These are phyloP conservation scores for Sebastes diploproa DNA, from an alignment of 2,797 vertebrate species.

Conservation along the genomic window DNA sequence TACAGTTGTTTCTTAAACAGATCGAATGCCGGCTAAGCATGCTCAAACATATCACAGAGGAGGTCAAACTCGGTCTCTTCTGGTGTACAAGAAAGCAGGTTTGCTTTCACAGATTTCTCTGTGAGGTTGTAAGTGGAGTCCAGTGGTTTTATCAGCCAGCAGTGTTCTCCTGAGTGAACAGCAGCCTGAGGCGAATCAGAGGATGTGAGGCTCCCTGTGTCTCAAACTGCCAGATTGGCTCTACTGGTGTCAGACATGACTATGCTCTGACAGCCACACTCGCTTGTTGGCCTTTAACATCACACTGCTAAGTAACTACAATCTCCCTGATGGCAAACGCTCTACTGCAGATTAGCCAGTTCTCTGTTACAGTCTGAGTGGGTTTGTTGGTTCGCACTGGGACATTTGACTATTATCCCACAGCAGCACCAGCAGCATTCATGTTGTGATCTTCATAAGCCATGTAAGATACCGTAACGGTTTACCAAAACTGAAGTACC, in stretches of 20 bases:
- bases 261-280: constrained; percentile 65
- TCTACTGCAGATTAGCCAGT: constrained; percentile 62
- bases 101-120: constrained; percentile 8
- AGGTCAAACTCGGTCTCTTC: constrained; percentile 3
- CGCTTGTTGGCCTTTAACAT: constrained; percentile 59
- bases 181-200: constrained; percentile 51
- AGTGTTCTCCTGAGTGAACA: constrained; percentile 50
- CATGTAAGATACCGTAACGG: not conserved
- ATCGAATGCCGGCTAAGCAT: not conserved
- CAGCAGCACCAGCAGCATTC: constrained; percentile 6
- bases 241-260: constrained; percentile 68
- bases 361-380: constrained; percentile 48
- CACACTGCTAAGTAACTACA: constrained; percentile 62
- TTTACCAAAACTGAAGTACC: not conserved
- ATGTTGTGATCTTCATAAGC: constrained; percentile 5
- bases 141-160: constrained; percentile 41
- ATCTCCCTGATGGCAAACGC: constrained; percentile 65
- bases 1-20: no score
- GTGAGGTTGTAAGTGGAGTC: constrained; percentile 28
- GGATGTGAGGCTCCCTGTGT: constrained; percentile 49
- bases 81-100: not conserved
- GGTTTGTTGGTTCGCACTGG: constrained; percentile 43
- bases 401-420: constrained; percentile 35
- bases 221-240: constrained; percentile 67
- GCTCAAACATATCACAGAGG: not conserved